Evolutionary conservation across 2,888 invertebrate genomes (phyloP), one percentile per base, ranked within the genome.

Genomic region (Leptopilina drosophilae): DNA sequence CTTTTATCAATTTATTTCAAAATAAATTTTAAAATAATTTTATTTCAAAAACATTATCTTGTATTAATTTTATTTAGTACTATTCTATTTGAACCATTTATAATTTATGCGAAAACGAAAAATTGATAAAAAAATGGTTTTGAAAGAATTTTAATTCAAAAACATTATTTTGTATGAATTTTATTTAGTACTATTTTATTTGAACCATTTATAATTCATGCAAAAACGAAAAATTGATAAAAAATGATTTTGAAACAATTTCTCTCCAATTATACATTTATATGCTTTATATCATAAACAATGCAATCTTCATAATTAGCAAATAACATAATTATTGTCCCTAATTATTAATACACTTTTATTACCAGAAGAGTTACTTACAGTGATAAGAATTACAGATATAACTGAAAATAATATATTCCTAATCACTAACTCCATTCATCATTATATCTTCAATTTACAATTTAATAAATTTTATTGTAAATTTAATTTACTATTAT

Each of bases 291-390:
- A 33, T 33, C 20, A 64, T 64, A 40, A 64, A 64, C 9, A 69
- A 53, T 69, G 3, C 26, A 49, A 69, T 8, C 53, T 69, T 20
- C 20, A 49, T 14, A 69, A 69, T 26, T 69, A 69, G 53, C 14
- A 53, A 69, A 26, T 69, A 53, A 53, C 26, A 15, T 49, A 69
- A 14, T 67, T 53, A 69, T 53, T 69, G 69, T 7, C 14, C 20
- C 49, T 69, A 69, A 69, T 69, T 69, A 69, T 53, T 67, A 15
- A 46, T 49, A 67, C 67, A 67, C 2, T 67, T 53, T 69, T 49
- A 56, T 53, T 53, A 56, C 12, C 26, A 53, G 69, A 8, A 7
- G 6, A 26, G 14, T 53, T 26, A 20, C 20, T 20, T 20, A 20
- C 20, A 69, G 14, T 56, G 69, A 69, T 69, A 56, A 69, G n/a